These are phyloP conservation scores for Solenodon paradoxus DNA, from an alignment of 2,113 vertebrate species.

Conservation along the genomic window DNA sequence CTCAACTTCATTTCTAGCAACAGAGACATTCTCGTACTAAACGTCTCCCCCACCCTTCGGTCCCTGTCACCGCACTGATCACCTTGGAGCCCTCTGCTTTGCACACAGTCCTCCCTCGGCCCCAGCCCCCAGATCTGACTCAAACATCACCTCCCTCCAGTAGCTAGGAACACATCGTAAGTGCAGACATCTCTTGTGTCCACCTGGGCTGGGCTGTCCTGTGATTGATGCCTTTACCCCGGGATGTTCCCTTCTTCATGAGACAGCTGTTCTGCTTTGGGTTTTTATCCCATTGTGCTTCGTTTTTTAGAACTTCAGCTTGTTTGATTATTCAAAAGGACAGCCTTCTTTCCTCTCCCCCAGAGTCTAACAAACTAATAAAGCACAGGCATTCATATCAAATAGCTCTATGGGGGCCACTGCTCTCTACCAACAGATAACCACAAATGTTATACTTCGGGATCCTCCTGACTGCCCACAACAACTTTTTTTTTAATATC, in stretches of 20 bases:
- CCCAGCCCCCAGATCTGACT: rapidly evolving
- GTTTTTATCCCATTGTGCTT: not conserved
- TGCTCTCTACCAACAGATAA: not conserved
- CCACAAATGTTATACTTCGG: not conserved
- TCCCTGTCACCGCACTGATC: not conserved
- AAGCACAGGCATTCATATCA: not conserved
- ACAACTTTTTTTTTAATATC: not conserved
- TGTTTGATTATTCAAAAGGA: not conserved
- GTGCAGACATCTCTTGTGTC: rapidly evolving
- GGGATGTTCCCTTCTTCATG: not conserved
- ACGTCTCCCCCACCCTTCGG: too few relatives aligned
- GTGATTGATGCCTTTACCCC: not conserved
- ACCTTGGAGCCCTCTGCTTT: too few relatives aligned
- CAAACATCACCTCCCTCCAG: rapidly evolving
- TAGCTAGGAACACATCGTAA: not conserved
- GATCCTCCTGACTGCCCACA: not conserved
- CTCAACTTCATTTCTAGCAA: too few relatives aligned
- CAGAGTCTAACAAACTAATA: not conserved
- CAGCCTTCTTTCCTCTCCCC: not conserved
- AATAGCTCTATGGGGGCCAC: not conserved
- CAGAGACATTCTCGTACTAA: too few relatives aligned
- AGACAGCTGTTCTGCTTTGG: not conserved
- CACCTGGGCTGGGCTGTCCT: rapidly evolving
- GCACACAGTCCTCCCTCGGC: too few relatives aligned
- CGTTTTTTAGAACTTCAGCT: not conserved